These are phyloP conservation scores for Atopsyche davidsoni DNA, from an alignment of 1,140 invertebrate species.

Conservation along the genomic window DNA sequence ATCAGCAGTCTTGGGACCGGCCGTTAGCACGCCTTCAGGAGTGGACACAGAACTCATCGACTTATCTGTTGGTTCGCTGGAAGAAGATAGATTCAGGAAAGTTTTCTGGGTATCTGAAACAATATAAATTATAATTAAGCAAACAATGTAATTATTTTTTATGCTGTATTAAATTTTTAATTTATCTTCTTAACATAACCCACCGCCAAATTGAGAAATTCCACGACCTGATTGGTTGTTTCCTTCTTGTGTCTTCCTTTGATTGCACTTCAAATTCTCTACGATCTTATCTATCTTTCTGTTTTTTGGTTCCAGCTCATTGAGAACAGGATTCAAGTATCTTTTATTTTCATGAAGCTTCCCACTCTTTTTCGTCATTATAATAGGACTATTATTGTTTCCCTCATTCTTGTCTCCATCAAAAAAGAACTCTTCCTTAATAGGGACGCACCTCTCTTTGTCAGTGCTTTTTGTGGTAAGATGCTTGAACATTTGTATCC, in stretches of 20 bases:
- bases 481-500: slow-evolving; percentile 19
- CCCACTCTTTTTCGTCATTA: slow-evolving; percentile 18
- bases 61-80: slow-evolving; percentile 10
- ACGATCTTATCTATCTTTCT: slow-evolving; percentile 30
- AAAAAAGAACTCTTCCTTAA: slow-evolving; percentile 24
- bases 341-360: slow-evolving; percentile 17
- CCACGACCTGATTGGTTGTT: slow-evolving; percentile 7
- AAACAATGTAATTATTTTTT: background rate
- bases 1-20: slow-evolving; percentile 21
- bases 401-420: slow-evolving; percentile 18
- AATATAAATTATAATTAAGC: background rate
- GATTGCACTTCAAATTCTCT: slow-evolving; percentile 28
- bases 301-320: slow-evolving; percentile 26
- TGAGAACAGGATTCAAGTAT: slow-evolving; percentile 26
- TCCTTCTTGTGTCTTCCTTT: slow-evolving; percentile 20
- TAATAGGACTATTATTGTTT: background rate
- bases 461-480: slow-evolving; percentile 12
- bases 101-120: slow-evolving; percentile 24
- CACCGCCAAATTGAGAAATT: slow-evolving; percentile 11
- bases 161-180: background rate
- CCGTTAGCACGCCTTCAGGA: background rate
- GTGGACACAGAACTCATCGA: background rate
- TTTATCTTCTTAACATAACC: slow-evolving; percentile 1
- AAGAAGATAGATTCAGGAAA: slow-evolving; percentile 16
- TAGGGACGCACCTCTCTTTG: slow-evolving; percentile 12